Conservation (phyloP, 2,113 vertebrate species). For the Megaptera novaeangliae region DNA sequence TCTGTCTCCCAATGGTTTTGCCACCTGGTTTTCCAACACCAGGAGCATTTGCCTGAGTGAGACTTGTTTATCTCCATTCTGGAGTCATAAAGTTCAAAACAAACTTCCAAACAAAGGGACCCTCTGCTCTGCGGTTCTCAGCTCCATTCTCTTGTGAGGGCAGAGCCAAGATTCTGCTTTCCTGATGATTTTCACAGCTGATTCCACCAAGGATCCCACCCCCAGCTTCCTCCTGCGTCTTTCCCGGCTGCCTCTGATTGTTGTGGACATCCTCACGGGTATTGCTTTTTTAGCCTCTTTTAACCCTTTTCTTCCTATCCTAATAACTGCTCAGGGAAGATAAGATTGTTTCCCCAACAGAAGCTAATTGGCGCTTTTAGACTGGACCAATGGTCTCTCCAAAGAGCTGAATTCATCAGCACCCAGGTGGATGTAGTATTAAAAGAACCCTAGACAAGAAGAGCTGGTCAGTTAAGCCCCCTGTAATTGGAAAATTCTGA, state of each 20-base stretch:
- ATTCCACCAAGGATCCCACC: slow-evolving; percentile 7
- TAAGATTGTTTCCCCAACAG: neutral
- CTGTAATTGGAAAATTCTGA: neutral
- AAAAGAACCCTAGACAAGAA: neutral
- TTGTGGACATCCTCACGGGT: slow-evolving; percentile 34
- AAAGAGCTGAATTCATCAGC: neutral
- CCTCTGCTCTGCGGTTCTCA: neutral
- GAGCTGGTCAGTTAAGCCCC: neutral
- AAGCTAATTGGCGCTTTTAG: neutral
- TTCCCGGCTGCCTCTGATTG: slow-evolving; percentile 52
- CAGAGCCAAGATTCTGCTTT: neutral
- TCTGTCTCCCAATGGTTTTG: neutral
- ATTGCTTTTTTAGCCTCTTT: neutral
- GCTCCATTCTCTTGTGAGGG: neutral
- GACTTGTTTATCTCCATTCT: slow-evolving; percentile 51
- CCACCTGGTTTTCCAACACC: slow-evolving; percentile 41
- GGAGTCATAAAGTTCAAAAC: slow-evolving; percentile 49
- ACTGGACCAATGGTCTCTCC: neutral
- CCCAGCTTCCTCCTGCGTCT: slow-evolving; percentile 60
- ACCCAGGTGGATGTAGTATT: neutral
- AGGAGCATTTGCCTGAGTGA: neutral
- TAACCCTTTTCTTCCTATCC: slow-evolving; percentile 43
- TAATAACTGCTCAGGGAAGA: neutral
- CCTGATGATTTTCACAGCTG: slow-evolving; percentile 69
- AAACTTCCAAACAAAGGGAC: slow-evolving; percentile 60